phyloP scores from a whole-genome alignment of 1,140 invertebrate species.

The Octopus sinensis region DNA sequence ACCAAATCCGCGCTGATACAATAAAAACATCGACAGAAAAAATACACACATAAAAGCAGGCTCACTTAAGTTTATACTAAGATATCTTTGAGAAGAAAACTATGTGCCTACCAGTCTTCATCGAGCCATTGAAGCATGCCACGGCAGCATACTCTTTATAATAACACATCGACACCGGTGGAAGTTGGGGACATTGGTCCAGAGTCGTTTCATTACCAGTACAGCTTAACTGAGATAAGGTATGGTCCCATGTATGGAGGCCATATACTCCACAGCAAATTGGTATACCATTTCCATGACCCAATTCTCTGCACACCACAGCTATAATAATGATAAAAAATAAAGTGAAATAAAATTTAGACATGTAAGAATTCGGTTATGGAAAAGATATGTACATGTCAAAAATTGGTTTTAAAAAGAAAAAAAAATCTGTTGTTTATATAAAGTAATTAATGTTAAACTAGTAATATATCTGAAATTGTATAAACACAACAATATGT shows the following conservation, averaged over 20 bases:
- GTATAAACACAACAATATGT: no score
- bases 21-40: no score
- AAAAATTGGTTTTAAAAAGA: no score
- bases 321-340: conserved; percentile 26
- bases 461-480: no score
- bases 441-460: no score
- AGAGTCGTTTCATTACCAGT: conserved; percentile 35
- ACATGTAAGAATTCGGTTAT: neutral
- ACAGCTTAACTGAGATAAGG: conserved; percentile 32
- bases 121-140: conserved; percentile 38
- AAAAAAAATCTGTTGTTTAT: no score
- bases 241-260: conserved; percentile 25
- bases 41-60: no score
- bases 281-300: conserved; percentile 31
- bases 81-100: no score
- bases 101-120: neutral
- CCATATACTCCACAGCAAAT: conserved; percentile 40
- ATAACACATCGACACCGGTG: conserved; percentile 18
- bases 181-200: conserved; percentile 29
- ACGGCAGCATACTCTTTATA: conserved; percentile 36
- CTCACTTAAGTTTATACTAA: no score
- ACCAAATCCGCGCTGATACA: no score
- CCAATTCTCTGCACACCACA: conserved; percentile 43
- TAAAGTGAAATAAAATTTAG: neutral
- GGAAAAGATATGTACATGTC: no score